A percentile compares a stretch with the other conserved stretches of the same genome.
Evolutionary conservation across 1,140 invertebrate species (phyloP).

Genomic region (Pomphorhynchus laevis): DNA sequence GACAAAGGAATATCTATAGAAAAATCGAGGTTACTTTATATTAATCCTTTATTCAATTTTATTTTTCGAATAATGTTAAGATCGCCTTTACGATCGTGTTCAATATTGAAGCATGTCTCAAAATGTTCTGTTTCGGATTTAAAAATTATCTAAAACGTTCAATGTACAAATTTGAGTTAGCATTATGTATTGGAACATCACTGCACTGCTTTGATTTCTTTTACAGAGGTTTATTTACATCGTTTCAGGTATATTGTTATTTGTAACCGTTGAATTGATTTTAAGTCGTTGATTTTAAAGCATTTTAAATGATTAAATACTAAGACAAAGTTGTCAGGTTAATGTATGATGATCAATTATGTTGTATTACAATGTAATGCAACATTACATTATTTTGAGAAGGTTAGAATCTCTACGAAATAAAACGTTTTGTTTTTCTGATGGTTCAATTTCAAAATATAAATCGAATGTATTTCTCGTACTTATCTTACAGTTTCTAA

Average conservation of each 20-base stretch:
- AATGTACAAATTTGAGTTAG: conserved; percentile 81
- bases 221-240: conserved; percentile 54
- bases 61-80: conserved; percentile 19
- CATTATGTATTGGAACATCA: conserved; percentile 65
- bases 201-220: conserved; percentile 57
- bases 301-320: too few relatives aligned
- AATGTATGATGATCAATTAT: too few relatives aligned
- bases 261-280: not conserved
- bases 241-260: conserved; percentile 39
- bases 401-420: too few relatives aligned
- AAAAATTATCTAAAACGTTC: conserved; percentile 68
- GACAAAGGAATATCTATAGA: conserved; percentile 34
- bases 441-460: too few relatives aligned
- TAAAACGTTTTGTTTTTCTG: too few relatives aligned
- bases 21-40: conserved; percentile 37
- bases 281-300: too few relatives aligned
- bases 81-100: conserved; percentile 68
- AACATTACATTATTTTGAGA: too few relatives aligned
- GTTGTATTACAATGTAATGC: too few relatives aligned
- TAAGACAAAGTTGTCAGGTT: too few relatives aligned
- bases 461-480: too few relatives aligned
- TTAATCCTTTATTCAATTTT: conserved; percentile 3
- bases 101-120: conserved; percentile 68
- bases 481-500: too few relatives aligned
- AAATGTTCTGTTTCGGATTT: conserved; percentile 82